These are phyloP conservation scores for Psix sp. DNA, from an alignment of 1,140 invertebrate species.

Conservation along the genomic window DNA sequence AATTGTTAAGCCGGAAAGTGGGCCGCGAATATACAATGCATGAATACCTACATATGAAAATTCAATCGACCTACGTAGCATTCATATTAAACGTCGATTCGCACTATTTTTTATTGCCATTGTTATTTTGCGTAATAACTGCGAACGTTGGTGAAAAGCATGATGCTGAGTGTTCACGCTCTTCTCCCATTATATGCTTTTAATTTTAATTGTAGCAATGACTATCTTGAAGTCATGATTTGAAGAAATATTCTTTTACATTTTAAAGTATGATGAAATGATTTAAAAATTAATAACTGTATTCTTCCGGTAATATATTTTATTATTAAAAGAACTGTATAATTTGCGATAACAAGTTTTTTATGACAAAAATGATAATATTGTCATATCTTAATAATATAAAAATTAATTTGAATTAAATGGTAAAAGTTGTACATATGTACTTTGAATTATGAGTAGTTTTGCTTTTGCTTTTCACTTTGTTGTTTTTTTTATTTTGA, in stretches of 20 bases:
- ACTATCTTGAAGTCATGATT: too few relatives aligned
- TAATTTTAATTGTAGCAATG: conserved; percentile 6
- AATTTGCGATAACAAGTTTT: too few relatives aligned
- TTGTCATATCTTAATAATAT: too few relatives aligned
- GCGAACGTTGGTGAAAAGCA: conserved; percentile 9
- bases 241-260: too few relatives aligned
- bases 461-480: conserved; percentile 8
- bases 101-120: conserved; percentile 49
- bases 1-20: conserved; percentile 67
- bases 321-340: too few relatives aligned
- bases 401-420: too few relatives aligned
- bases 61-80: conserved; percentile 53
- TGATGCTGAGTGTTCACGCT: background rate
- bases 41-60: conserved; percentile 53
- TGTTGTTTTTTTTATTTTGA: conserved; percentile 12
- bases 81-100: conserved; percentile 52
- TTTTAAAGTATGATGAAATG: too few relatives aligned
- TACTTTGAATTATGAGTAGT: background rate
- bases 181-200: conserved; percentile 6
- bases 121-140: conserved; percentile 34
- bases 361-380: too few relatives aligned
- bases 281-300: too few relatives aligned
- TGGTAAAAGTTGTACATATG: too few relatives aligned
- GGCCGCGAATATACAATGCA: conserved; percentile 63
- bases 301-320: too few relatives aligned